Evolutionary conservation across 2,888 invertebrate species (phyloP).

Genomic region (Octodonta nipae): DNA sequence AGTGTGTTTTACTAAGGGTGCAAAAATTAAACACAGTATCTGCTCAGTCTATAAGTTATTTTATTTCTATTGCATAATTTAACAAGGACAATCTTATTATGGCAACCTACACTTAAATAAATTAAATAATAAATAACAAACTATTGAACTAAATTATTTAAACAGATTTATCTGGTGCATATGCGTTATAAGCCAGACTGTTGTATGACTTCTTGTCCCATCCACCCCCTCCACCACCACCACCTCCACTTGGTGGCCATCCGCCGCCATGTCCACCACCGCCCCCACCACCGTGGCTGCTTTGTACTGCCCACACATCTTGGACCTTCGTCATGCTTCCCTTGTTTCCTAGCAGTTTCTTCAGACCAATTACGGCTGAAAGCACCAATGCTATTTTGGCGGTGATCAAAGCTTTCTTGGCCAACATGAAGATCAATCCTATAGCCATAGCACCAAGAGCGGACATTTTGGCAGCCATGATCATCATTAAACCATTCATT

Average conservation of each 20-base stretch:
- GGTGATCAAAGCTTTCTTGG: conserved; percentile 69
- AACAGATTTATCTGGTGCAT: conserved; percentile 26
- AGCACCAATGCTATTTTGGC: conserved; percentile 68
- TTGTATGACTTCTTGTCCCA: conserved; percentile 61
- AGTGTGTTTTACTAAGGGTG: no score
- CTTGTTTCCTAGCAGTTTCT: conserved; percentile 55
- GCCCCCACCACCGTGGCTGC: conserved; percentile 26
- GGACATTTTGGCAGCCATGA: conserved; percentile 70
- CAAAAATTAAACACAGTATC: no score
- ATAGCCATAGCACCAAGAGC: conserved; percentile 68
- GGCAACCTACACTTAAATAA: no score
- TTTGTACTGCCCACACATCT: conserved; percentile 17
- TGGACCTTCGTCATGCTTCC: conserved; percentile 32
- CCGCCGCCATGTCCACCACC: conserved; percentile 36
- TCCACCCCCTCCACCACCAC: conserved; percentile 38
- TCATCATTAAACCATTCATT: conserved; percentile 87
- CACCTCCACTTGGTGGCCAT: conserved; percentile 42
- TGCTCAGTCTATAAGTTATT: no score
- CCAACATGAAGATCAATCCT: conserved; percentile 65
- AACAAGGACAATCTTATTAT: no score
- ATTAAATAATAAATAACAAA: no score
- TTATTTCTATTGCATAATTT: no score
- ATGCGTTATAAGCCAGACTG: conserved; percentile 59
- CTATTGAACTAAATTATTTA: no score
- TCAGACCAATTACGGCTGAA: conserved; percentile 67